These are phyloP conservation scores for Drosophila mercatorum DNA, from an alignment of 2,888 invertebrate genomes.

Conservation along the genomic window DNA sequence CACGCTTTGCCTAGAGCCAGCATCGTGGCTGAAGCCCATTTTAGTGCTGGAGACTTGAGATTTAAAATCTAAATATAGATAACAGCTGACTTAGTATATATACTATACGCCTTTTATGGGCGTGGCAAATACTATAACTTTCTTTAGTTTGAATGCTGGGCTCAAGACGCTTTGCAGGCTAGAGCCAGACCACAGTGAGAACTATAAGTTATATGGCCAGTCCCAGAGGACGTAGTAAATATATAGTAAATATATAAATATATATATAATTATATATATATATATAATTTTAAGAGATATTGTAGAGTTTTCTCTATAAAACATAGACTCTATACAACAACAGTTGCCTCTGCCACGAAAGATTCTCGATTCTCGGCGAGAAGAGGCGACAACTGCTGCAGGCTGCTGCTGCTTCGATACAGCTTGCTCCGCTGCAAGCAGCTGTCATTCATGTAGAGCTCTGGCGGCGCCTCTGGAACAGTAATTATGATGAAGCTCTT, in stretches of 20 bases:
- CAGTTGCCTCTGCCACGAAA: too few relatives aligned
- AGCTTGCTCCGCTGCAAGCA: too few relatives aligned
- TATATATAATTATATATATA: too few relatives aligned
- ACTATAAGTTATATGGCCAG: too few relatives aligned
- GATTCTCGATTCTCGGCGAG: background rate
- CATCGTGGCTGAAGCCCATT: background rate
- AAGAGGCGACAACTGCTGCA: background rate
- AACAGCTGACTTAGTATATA: background rate
- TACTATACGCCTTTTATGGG: background rate
- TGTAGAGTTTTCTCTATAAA: background rate
- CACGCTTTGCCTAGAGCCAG: background rate
- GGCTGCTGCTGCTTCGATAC: background rate
- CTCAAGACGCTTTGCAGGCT: too few relatives aligned
- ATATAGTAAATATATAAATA: too few relatives aligned
- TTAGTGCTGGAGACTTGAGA: background rate
- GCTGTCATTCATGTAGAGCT: background rate
- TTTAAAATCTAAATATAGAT: background rate
- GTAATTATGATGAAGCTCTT: constrained; percentile 4
- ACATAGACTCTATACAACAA: background rate
- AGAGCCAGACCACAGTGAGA: too few relatives aligned
- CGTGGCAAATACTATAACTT: background rate
- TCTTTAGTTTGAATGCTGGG: background rate
- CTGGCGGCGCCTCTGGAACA: background rate
- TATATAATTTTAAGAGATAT: background rate
- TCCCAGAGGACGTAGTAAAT: background rate